These are phyloP conservation scores for Clostera curtula DNA, from an alignment of 2,888 invertebrate genomes.

Conservation along the genomic window DNA sequence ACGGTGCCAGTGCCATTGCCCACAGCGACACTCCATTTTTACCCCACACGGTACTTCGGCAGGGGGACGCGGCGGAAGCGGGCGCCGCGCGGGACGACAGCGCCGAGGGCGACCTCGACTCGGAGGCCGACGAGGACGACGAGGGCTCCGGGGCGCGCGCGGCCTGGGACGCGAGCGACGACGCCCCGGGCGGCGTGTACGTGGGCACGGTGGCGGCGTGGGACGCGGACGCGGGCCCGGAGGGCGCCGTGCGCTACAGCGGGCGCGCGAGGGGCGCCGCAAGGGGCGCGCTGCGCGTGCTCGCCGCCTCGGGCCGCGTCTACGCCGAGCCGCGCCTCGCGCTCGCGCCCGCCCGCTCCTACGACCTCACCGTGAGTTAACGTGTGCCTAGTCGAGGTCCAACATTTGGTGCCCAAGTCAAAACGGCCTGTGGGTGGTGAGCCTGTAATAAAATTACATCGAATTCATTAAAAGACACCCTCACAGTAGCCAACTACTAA, in stretches of 20 bases:
- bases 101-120: slow-evolving; percentile 39
- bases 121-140: slow-evolving; percentile 44
- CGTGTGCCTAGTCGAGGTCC: no score
- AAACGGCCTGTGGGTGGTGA: no score
- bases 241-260: slow-evolving; percentile 88
- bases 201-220: slow-evolving; percentile 81
- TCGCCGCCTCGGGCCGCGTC: slow-evolving; percentile 87
- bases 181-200: slow-evolving; percentile 30
- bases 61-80: slow-evolving; percentile 14
- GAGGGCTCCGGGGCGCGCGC: slow-evolving; percentile 35
- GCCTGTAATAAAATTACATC: no score
- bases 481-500: no score
- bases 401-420: no score
- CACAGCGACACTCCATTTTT: slow-evolving; percentile 20
- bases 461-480: no score
- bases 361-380: slow-evolving; percentile 33
- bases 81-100: slow-evolving; percentile 19
- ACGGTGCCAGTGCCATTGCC: no score
- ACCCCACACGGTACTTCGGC: slow-evolving; percentile 23
- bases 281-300: slow-evolving; percentile 87
- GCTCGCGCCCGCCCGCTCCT: slow-evolving; percentile 75
- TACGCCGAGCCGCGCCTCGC: slow-evolving; percentile 78
- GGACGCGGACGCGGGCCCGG: slow-evolving; percentile 87
- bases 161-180: slow-evolving; percentile 30
- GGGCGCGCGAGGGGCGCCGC: slow-evolving; percentile 79